Evolutionary conservation across 2,888 invertebrate species (phyloP), one percentile per base, ranked within the genome.

Genomic region (Oligia fasciuncula): DNA sequence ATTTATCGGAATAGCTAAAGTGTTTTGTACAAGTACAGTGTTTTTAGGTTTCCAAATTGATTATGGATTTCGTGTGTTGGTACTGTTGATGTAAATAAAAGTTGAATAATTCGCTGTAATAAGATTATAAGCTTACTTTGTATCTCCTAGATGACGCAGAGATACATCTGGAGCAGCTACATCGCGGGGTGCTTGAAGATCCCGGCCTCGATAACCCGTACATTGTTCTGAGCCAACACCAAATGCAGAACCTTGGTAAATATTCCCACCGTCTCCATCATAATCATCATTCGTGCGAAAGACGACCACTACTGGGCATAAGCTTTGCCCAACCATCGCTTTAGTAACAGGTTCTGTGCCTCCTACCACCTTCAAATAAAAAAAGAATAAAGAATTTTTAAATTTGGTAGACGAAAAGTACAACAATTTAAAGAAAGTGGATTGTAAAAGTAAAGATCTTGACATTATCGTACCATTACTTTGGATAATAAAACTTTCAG

Each of bases 231-330:
- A 96, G 96, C 80, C 96, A 96, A 88, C 96, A 96, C 89, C 96
- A 96, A 92, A 96, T 96, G 96, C 96, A 96, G 90, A 96, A 96
- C 74, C 91, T 96, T 66, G 96, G 96, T 96, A 90, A 93, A 81
- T 76, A 71, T 65, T 54, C 4, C 9, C 19, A 46, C 0, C 5
- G 1, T 77, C 2, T 54, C n/a, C 19, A 51, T 29, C 2, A 8
- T 49, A 1, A 6, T 35, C 14, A 35, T 67, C 17, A 29, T 63
- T 63, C 29, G 43, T 51, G 23, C 0, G 23, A 49, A 29, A 19
- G 8, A 17, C 2, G 4, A 11, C 6, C 14, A 67, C 6, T 40
- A 6, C 4, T 4, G 19, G 17, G 23, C 0, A 11, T 40, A 57
- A 9, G 19, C 11, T 35, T 11, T 6, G 6, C 11, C 11, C 13